Base-by-base conservation (phyloP, 2,888 invertebrate species). In the Spisula solida region DNA sequence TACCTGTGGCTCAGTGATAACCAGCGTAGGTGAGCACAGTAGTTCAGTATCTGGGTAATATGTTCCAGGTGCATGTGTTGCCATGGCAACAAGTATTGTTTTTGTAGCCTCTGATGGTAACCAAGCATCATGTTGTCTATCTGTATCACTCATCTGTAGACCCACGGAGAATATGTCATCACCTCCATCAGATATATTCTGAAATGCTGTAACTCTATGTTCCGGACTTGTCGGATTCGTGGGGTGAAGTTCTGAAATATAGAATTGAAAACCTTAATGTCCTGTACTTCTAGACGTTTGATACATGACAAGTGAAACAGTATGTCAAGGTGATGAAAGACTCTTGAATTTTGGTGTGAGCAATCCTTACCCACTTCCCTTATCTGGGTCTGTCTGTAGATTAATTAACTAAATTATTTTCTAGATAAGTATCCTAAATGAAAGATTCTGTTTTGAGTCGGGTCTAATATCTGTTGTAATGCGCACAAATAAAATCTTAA, bases 1-100 rank as follows among this genome's bases (percentile, higher is more conserved):
- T 97, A 98, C 98, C 97, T 98, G 97, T 96, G 99, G 98, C 94
- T 98, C 98, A 94, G 98, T 98, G 6, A 98, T 97, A 25, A 98
- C 97, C 81, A 99, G 97, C 6, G 98, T 98, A 12, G 99, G 99
- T 98, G 98, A 98, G 0, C 99, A 98, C 0, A 99, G 97, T 14
- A 98, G 97, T 91, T 98, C 98, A 93, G 97, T 97, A 83, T 98
- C 98, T 0, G 98, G 98, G 93, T 97, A 97, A 95, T 97, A 98
- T 0, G 98, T 97, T 0, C 98, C 98, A 78, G 98, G 97, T 0
- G 98, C 97, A 79, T 98, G 98, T 0, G 98, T 98, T 12, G 97
- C 97, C 93, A 97, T 97, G 25, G 97, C 96, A 51, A 95, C 94
- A 84, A 96, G 97, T 18, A 95, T 97, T 94, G 98, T 98, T 91